Conservation (phyloP, 2,797 vertebrate species). For the Nannoperca australis region DNA sequence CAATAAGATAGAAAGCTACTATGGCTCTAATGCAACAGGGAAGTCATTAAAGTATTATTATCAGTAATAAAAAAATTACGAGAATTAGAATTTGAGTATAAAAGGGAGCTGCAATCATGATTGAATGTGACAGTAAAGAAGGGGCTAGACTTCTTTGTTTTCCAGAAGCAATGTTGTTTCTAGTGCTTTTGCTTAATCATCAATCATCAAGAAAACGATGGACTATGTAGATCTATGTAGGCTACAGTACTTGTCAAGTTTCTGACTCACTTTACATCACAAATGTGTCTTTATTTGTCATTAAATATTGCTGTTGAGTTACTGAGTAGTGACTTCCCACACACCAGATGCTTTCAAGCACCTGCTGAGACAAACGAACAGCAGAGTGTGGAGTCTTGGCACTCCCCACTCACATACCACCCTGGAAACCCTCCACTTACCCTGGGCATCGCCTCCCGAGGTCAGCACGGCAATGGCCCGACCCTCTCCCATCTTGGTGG, state of each 20-base stretch:
- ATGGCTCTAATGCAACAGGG: not conserved
- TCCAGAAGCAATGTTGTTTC: not conserved
- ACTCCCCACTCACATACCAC: slow-evolving; percentile 12
- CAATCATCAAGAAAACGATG: not conserved
- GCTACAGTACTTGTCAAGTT: not conserved
- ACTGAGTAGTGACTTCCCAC: not conserved
- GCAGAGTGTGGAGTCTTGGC: not conserved
- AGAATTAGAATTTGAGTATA: slow-evolving; percentile 2
- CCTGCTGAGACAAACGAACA: slow-evolving; percentile 35
- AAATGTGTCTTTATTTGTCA: not conserved
- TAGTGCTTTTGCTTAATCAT: not conserved
- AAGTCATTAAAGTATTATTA: slow-evolving; percentile 11
- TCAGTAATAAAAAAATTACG: not conserved
- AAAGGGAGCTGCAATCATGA: not conserved
- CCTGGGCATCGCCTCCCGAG: slow-evolving; percentile 94
- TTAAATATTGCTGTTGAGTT: slow-evolving; percentile 2
- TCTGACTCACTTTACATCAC: not conserved
- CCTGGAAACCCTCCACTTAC: slow-evolving; percentile 79
- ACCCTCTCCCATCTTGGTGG: slow-evolving; percentile 88
- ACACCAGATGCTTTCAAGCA: slow-evolving; percentile 8
- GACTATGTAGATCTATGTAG: not conserved
- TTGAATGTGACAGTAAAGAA: not conserved
- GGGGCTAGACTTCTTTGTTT: not conserved
- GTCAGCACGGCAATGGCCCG: slow-evolving; percentile 94
- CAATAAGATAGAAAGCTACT: not conserved